phyloP scores from a whole-genome alignment of 2,888 invertebrate species.

The Falcaria lacertinaria region DNA sequence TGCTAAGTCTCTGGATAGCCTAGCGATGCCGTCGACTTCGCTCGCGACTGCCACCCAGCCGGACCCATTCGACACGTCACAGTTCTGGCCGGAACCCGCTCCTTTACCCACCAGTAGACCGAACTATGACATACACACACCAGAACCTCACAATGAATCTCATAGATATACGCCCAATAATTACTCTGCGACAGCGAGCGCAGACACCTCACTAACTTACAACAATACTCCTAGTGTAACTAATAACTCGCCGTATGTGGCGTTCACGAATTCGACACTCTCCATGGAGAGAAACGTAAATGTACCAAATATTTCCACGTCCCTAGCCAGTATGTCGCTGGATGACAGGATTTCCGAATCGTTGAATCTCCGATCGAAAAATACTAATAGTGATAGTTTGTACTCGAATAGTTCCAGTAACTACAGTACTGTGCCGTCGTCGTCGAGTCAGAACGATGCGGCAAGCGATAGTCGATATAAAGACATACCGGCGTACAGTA shows the following conservation, averaged over 20 bases:
- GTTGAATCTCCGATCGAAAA: slow-evolving; percentile 66
- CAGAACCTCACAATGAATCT: slow-evolving; percentile 45
- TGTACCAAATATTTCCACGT: slow-evolving; percentile 28
- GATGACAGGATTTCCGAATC: slow-evolving; percentile 74
- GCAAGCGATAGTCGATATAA: slow-evolving; percentile 34
- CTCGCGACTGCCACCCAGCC: slow-evolving; percentile 22
- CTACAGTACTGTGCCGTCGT: slow-evolving; percentile 31
- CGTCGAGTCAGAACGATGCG: slow-evolving; percentile 22
- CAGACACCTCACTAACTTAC: slow-evolving; percentile 30
- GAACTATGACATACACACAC: slow-evolving; percentile 25
- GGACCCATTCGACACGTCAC: slow-evolving; percentile 64
- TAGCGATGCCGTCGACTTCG: slow-evolving; percentile 30
- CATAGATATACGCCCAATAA: slow-evolving; percentile 41
- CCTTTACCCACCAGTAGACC: slow-evolving; percentile 16
- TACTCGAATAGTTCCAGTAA: slow-evolving; percentile 43
- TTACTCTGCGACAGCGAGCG: slow-evolving; percentile 23
- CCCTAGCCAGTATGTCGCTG: slow-evolving; percentile 59
- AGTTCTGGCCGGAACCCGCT: slow-evolving; percentile 50
- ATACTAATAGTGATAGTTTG: slow-evolving; percentile 53
- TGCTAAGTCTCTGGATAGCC: slow-evolving; percentile 64
- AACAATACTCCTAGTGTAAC: slow-evolving; percentile 39
- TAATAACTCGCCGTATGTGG: slow-evolving; percentile 36
- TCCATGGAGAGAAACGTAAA: slow-evolving; percentile 37
- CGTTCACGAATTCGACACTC: slow-evolving; percentile 31
- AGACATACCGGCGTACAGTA: slow-evolving; percentile 59